Evolutionary conservation across 2,797 vertebrate genomes (phyloP).

Genomic region (Melanotaenia parkinsoni): DNA sequence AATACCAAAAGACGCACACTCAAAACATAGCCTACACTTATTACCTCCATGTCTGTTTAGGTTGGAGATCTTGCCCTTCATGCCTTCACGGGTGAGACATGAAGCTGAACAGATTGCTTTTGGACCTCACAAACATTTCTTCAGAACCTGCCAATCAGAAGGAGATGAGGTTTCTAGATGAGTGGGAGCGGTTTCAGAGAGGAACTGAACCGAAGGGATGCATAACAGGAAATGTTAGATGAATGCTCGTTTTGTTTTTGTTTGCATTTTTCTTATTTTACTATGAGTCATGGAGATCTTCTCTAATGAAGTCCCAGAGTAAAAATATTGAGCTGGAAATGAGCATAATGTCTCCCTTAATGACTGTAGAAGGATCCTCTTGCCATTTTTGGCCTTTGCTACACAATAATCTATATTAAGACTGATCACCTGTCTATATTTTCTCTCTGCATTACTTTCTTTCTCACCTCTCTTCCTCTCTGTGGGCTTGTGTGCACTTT

Average conservation of each 20-base stretch:
- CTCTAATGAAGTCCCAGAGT: background rate
- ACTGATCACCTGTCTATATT: background rate
- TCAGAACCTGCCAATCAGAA: background rate
- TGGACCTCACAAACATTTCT: background rate
- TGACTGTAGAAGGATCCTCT: background rate
- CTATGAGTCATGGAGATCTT: background rate
- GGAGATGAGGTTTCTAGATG: background rate
- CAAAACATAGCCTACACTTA: background rate
- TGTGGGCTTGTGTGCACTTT: slow-evolving; percentile 4
- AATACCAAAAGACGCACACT: background rate
- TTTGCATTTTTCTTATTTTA: background rate
- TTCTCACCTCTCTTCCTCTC: background rate
- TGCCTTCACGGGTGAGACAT: no score
- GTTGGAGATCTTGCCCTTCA: background rate
- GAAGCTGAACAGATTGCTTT: background rate
- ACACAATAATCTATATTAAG: background rate
- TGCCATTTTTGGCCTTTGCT: background rate
- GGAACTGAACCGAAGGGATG: background rate
- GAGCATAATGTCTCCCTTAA: background rate
- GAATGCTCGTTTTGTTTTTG: background rate
- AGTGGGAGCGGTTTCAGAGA: background rate
- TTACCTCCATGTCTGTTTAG: background rate
- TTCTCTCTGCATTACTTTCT: background rate
- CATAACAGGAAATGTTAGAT: background rate
- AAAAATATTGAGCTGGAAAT: background rate